Percentiles rank a stretch among this genome's conserved stretches.
Evolutionary conservation across 2,113 vertebrate genomes (phyloP).

Genomic region (Heloderma charlesbogerti): DNA sequence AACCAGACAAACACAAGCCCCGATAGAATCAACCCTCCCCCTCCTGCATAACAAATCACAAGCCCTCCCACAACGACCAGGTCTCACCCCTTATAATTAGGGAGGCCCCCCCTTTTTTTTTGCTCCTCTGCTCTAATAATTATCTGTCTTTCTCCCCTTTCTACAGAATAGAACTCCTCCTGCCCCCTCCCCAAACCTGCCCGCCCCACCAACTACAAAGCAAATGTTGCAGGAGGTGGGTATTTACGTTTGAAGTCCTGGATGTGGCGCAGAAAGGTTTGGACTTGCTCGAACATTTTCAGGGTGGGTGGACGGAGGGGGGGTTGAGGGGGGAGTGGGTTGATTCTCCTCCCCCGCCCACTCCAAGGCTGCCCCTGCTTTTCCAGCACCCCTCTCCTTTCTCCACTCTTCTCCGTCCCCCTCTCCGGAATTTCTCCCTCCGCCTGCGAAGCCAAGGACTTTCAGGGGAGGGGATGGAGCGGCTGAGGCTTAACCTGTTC

Average conservation of each 20-base stretch:
- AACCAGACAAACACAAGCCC: too few species aligned
- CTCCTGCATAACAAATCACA: neutral
- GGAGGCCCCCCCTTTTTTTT: neutral
- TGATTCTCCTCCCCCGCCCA: neutral
- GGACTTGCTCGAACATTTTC: constrained; percentile 37
- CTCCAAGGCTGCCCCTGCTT: neutral
- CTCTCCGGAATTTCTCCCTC: constrained; percentile 27
- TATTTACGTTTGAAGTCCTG: constrained; percentile 46
- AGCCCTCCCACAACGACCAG: too few species aligned
- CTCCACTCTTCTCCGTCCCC: neutral
- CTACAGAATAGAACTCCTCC: neutral
- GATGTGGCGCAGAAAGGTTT: constrained; percentile 31
- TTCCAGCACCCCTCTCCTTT: neutral
- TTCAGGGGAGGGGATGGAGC: constrained; percentile 18
- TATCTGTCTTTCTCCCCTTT: neutral
- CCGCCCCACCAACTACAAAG: neutral
- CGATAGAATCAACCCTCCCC: too few species aligned
- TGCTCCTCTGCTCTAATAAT: neutral
- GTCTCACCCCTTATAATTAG: neutral
- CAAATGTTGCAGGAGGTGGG: neutral
- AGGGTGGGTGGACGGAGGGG: neutral
- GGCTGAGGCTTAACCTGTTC: constrained; percentile 33
- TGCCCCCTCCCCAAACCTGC: neutral
- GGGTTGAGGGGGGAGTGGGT: neutral
- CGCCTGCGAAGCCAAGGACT: constrained; percentile 29